Base-by-base conservation (phyloP, 2,797 vertebrate species). In the Bucorvus abyssinicus region DNA sequence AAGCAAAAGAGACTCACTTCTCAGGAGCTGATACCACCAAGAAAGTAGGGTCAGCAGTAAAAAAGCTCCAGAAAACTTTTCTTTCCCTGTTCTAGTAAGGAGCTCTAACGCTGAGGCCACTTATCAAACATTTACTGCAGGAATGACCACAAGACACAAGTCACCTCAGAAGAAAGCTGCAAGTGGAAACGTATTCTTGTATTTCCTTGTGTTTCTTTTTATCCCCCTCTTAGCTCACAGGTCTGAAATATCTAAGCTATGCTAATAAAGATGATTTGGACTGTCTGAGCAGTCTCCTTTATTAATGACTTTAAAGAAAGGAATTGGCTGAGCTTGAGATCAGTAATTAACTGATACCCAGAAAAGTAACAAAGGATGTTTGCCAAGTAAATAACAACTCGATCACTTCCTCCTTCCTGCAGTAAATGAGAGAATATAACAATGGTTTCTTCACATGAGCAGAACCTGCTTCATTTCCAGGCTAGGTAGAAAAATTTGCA, bases 361-460 rank as follows among this genome's bases (percentile, higher is more conserved):
- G 71, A 89, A 94, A 92, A 87, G n/a, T 29, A 89, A 76, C 63
- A 92, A 86, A 88, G 55, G 26, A 45, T 53, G 60, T 64, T 83
- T 90, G 44, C 68, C 93, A 89, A 70, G 68, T 95, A 93, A 95
- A 95, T 82, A 87, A 92, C 68, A 6, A 84, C 64, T 77, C n/a
- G 56, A 67, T 64, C 56, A 89, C 44, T 38, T 93, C 30, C 42
- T 81, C 52, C 60, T 76, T 84, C 70, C 86, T n/a, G 67, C 49
- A 84, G 32, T 56, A 89, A 80, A 85, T 52, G 55, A 93, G 42
- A 82, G 59, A 90, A 57, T 61, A 23, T 7, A 78, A 73, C 36
- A 63, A 45, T 44, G 24, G 17, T 23, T 53, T 71, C 44, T 63
- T 74, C n/a, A 47, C n/a, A 69, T 24, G 65, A 81, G 42, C 30